Conservation (phyloP, 2,797 vertebrate genomes). For the Ctenochaetus hawaiiensis region DNA sequence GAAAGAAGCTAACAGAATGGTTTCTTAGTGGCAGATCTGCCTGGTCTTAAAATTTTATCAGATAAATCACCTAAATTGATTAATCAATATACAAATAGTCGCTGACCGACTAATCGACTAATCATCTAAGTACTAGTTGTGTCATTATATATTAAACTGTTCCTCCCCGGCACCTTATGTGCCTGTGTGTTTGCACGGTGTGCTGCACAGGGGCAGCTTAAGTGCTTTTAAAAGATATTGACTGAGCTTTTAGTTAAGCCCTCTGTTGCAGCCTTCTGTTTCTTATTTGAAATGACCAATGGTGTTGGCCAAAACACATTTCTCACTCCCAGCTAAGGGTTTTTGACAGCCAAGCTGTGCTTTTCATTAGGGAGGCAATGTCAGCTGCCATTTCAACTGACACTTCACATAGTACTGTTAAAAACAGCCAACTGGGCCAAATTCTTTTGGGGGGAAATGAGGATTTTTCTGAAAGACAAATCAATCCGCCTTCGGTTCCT, state of each 20-base stretch:
- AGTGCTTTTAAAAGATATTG: conserved; percentile 68
- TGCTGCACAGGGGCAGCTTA: conserved; percentile 42
- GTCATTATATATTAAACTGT: conserved; percentile 11
- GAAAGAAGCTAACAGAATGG: not conserved
- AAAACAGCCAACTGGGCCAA: conserved; percentile 56
- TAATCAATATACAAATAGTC: not conserved
- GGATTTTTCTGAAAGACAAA: conserved; percentile 58
- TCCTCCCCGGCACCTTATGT: conserved; percentile 10
- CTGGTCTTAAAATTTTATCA: not conserved
- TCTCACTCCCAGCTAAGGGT: conserved; percentile 64
- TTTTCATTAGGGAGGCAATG: conserved; percentile 67
- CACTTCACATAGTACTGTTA: conserved; percentile 60
- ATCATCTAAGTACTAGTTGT: not conserved
- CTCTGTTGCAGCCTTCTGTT: conserved; percentile 69
- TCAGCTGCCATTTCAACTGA: conserved; percentile 74
- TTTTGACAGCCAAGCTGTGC: conserved; percentile 72
- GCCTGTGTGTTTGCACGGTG: conserved; percentile 23
- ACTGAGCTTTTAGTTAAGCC: conserved; percentile 67
- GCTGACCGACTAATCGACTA: not conserved
- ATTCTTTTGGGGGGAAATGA: conserved; percentile 50
- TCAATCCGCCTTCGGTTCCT: conserved; percentile 43
- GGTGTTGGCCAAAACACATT: conserved; percentile 63
- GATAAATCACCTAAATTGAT: conserved; percentile 8
- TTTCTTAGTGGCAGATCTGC: not conserved
- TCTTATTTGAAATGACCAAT: conserved; percentile 72